These are phyloP conservation scores for Lota lota DNA, from an alignment of 2,113 vertebrate species.

Conservation along the genomic window DNA sequence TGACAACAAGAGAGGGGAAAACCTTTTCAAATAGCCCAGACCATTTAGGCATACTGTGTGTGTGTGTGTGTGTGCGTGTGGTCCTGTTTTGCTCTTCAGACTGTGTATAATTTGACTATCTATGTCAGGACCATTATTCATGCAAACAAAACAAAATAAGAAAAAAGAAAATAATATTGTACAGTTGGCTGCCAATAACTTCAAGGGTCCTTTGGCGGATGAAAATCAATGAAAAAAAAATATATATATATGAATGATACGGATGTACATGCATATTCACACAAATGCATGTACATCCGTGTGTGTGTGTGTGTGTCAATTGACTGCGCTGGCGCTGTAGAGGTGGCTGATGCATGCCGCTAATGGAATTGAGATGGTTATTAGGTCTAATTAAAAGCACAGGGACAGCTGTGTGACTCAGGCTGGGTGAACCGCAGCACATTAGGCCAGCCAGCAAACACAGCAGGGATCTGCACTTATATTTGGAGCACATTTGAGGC, in stretches of 20 bases:
- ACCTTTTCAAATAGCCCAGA: too few relatives aligned
- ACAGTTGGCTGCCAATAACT: too few relatives aligned
- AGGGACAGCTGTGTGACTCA: conserved; percentile 71
- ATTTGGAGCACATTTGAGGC: conserved; percentile 46
- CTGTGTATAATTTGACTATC: too few relatives aligned
- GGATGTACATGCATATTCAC: neutral
- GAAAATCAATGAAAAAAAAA: too few relatives aligned
- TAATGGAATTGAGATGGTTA: conserved; percentile 78
- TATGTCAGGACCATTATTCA: too few relatives aligned
- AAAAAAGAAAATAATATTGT: too few relatives aligned
- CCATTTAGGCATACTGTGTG: too few relatives aligned
- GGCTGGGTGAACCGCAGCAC: conserved; percentile 51
- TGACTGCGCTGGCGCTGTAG: conserved; percentile 44
- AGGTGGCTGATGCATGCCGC: conserved; percentile 62
- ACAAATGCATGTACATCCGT: neutral
- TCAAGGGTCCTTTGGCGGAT: too few relatives aligned
- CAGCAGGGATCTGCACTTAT: conserved; percentile 37
- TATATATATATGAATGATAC: conserved; percentile 6
- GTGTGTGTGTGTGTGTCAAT: conserved; percentile 23
- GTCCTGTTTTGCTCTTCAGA: too few relatives aligned
- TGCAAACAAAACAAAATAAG: too few relatives aligned
- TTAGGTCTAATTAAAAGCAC: conserved; percentile 77
- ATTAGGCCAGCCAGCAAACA: conserved; percentile 62
- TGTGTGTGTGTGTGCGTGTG: too few relatives aligned
- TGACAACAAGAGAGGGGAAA: too few relatives aligned